Evolutionary conservation across 2,797 vertebrate species (phyloP).

Genomic region (Hypotaenidia philippensis): DNA sequence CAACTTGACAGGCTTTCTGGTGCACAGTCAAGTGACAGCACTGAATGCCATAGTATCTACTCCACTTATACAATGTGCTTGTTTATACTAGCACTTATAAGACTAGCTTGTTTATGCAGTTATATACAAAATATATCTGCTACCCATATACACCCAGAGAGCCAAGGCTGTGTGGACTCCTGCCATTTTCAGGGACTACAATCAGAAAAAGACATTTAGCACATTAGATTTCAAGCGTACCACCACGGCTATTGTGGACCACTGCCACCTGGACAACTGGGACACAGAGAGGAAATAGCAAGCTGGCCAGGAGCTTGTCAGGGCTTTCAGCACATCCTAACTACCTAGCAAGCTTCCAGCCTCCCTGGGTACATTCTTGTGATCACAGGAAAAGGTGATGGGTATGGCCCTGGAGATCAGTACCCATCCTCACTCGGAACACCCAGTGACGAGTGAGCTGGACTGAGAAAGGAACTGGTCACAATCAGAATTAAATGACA

Average conservation of each 20-base stretch:
- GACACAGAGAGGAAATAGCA: neutral
- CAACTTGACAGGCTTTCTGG: conserved; percentile 6
- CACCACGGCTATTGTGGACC: neutral
- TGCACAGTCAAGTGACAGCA: neutral
- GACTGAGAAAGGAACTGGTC: neutral
- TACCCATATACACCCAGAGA: neutral
- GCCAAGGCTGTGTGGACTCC: neutral
- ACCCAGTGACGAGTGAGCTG: accelerated
- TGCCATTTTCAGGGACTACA: neutral
- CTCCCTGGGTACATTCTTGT: neutral
- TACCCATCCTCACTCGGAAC: neutral
- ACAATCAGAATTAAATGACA: neutral
- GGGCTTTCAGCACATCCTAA: neutral
- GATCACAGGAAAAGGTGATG: neutral
- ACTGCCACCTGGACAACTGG: neutral
- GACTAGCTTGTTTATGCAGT: neutral
- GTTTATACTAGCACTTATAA: conserved; percentile 10
- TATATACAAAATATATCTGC: neutral
- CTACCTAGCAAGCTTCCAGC: neutral
- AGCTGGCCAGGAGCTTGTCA: neutral
- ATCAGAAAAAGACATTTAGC: neutral
- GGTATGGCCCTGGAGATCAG: neutral
- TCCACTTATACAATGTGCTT: neutral
- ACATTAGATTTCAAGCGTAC: neutral
- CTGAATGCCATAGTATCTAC: conserved; percentile 2